These are phyloP conservation scores for Paramormyrops kingsleyae DNA, from an alignment of 2,113 vertebrate species.

Conservation along the genomic window DNA sequence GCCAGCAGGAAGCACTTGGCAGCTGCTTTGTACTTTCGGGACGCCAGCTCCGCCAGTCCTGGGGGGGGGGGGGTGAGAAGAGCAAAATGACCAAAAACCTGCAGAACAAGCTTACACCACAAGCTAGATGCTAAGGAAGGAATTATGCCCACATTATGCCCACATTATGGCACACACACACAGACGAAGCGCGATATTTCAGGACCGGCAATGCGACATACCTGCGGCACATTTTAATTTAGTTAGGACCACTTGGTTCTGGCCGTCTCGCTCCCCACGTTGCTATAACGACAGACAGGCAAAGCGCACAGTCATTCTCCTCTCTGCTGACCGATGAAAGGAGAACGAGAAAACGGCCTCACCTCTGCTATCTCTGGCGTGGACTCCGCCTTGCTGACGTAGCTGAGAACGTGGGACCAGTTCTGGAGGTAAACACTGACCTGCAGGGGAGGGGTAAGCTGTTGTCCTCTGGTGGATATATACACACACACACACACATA, in stretches of 20 bases:
- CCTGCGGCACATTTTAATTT: constrained; percentile 98
- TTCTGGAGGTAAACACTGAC: constrained; percentile 98
- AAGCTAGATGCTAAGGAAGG: neutral
- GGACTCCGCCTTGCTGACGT: constrained; percentile 96
- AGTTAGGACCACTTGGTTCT: constrained; percentile 92
- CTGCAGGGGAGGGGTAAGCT: constrained; percentile 45
- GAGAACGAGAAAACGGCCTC: neutral
- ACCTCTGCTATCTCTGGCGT: constrained; percentile 97
- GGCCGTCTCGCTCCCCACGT: constrained; percentile 92
- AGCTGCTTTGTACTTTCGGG: constrained; percentile 82
- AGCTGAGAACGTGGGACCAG: constrained; percentile 97
- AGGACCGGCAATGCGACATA: constrained; percentile 38
- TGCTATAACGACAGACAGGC: constrained; percentile 62
- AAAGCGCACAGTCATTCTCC: neutral
- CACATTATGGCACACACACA: too few species aligned
- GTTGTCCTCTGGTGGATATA: neutral
- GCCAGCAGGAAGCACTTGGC: constrained; percentile 83
- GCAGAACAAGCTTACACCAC: neutral
- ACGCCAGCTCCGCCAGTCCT: constrained; percentile 80
- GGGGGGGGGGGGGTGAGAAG: neutral
- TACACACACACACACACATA: neutral
- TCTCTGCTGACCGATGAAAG: neutral
- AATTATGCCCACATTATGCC: neutral
- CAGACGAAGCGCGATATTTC: too few species aligned
- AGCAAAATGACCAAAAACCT: neutral